Base-by-base conservation (phyloP, 2,888 invertebrate species). In the Eupsilia transversa region DNA sequence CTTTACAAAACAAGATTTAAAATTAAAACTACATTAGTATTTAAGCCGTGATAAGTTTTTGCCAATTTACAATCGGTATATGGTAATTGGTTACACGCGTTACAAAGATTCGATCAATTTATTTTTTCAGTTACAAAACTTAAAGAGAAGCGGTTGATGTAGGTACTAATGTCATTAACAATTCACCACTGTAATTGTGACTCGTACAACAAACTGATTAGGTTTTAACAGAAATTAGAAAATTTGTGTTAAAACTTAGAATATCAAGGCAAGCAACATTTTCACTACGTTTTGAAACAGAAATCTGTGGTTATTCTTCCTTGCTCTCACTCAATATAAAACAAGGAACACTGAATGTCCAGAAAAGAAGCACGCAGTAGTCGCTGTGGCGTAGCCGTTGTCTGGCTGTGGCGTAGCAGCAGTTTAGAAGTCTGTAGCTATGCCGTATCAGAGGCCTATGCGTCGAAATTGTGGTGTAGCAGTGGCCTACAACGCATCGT, bases 1-100 rank as follows among this genome's bases (percentile, higher is more conserved):
- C 75, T 74, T 71, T 7, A 68, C 30, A 43, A 59, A 74, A 74
- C 80, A 75, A 66, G 75, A 14, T 60, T 72, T 60, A 63, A 72
- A 83, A 83, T 80, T 83, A 66, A 82, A 75, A 70, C 67, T 69
- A 84, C 84, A 80, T 60, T 46, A 72, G 35, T 69, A 84, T 82
- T 65, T 57, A 80, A 72, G 52, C 64, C 54, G 72, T 72, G 49
- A 76, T 75, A 68, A 84, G 75, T 72, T 84, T 71, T 63, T 66
- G 43, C 52, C 63, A 38, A 66, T 84, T 75, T 80, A 80, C 80
- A 69, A 56, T 75, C 66, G 59, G 57, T 80, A 69, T 69, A 46
- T 56, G 52, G 76, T 80, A 76, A 84, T 82, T 82, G 80, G 54
- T 69, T 75, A 84, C 81, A 84, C n/a, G 84, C 61, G 17, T 72